A percentile compares a stretch with the other conserved stretches of the same genome.
phyloP scores from a whole-genome alignment of 2,888 invertebrate species.

The Leptopilina drosophilae region DNA sequence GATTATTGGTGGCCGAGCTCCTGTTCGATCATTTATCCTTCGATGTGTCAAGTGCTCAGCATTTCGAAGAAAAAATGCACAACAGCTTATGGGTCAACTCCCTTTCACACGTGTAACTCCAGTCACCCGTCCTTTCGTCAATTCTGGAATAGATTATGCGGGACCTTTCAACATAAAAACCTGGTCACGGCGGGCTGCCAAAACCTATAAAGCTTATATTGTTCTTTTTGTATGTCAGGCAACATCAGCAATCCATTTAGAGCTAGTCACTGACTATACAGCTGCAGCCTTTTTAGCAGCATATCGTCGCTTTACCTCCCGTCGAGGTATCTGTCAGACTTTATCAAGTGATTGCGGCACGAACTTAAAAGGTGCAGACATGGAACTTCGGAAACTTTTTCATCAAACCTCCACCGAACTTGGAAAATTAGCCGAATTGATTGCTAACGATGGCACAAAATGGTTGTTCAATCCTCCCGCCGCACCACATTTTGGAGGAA shows the following conservation, averaged over 20 bases:
- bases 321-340: neutral
- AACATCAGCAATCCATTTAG: neutral
- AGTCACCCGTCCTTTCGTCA: neutral
- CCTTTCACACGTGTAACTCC: neutral
- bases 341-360: neutral
- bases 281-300: neutral
- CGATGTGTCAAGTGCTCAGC: neutral
- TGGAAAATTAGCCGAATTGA: slow-evolving; percentile 23
- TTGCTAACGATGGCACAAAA: slow-evolving; percentile 51
- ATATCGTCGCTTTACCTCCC: neutral
- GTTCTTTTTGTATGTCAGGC: slow-evolving; percentile 1
- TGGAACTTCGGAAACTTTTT: neutral
- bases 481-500: slow-evolving; percentile 68
- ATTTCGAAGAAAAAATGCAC: neutral
- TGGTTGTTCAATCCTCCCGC: slow-evolving; percentile 68
- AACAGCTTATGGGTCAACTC: neutral
- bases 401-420: neutral
- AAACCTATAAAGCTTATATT: neutral
- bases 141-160: neutral
- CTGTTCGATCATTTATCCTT: neutral
- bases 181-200: neutral
- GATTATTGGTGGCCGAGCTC: neutral
- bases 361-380: neutral
- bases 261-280: neutral
- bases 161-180: neutral